These are phyloP conservation scores for Epinotia bilunana DNA, from an alignment of 2,888 invertebrate species.

Conservation along the genomic window DNA sequence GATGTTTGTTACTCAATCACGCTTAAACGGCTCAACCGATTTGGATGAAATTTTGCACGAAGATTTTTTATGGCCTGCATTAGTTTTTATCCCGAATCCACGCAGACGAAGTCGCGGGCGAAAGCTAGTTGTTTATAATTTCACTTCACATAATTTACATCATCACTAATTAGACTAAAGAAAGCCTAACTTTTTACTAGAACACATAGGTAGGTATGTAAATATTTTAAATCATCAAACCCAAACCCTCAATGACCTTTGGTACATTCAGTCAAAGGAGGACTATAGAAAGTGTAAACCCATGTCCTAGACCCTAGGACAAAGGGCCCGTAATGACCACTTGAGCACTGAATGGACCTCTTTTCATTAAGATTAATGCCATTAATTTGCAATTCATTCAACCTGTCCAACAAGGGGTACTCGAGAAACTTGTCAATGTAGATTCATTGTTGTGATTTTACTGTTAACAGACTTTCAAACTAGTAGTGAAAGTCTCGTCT, in stretches of 20 bases:
- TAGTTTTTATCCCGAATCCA: too few species aligned
- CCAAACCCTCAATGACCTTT: not conserved
- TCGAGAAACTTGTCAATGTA: constrained; percentile 56
- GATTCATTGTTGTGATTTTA: constrained; percentile 25
- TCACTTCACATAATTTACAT: too few species aligned
- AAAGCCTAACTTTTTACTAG: not conserved
- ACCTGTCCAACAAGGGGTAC: constrained; percentile 52
- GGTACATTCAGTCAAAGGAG: constrained; percentile 16
- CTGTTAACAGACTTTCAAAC: constrained; percentile 2
- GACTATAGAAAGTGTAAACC: constrained; percentile 39
- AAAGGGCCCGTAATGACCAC: constrained; percentile 48
- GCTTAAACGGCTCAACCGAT: too few species aligned
- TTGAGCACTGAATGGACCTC: constrained; percentile 52
- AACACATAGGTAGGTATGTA: too few species aligned
- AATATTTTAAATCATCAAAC: not conserved
- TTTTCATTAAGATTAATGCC: constrained; percentile 63
- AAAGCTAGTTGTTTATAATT: too few species aligned
- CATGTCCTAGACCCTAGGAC: constrained; percentile 35
- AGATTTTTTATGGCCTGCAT: too few species aligned
- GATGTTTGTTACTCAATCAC: too few species aligned
- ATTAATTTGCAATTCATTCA: constrained; percentile 54
- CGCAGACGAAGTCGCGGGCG: too few species aligned
- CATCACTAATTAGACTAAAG: too few species aligned
- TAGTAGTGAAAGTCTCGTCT: not conserved
- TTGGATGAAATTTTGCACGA: too few species aligned